Percentiles rank a stretch among this genome's conserved stretches.
Conservation (phyloP, 2,113 vertebrate genomes). For the Bucco capensis region DNA sequence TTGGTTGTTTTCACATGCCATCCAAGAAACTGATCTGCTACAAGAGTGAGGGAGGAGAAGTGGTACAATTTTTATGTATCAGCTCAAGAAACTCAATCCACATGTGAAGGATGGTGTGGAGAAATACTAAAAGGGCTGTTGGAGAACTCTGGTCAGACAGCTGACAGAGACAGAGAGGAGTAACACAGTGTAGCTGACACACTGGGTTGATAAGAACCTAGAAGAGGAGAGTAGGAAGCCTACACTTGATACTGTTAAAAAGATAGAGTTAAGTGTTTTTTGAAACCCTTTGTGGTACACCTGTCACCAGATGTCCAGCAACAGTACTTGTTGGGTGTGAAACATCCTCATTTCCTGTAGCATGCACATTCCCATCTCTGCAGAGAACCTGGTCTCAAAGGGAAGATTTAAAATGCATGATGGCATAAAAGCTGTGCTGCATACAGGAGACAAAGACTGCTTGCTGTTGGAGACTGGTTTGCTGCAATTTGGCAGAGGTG, state of each 20-base stretch:
- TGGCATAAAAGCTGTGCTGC: neutral
- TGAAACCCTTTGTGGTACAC: neutral
- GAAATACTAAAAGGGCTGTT: neutral
- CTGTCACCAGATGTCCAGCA: neutral
- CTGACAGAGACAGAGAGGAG: neutral
- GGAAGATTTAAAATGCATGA: neutral
- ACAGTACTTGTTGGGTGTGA: neutral
- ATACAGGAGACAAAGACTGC: neutral
- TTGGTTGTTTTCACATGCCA: neutral
- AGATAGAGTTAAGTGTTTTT: neutral
- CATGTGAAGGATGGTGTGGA: fast-evolving
- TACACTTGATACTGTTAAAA: neutral
- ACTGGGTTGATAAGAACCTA: neutral
- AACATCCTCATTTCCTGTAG: neutral
- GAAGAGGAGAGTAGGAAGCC: neutral
- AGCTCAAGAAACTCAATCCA: neutral
- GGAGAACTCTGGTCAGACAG: neutral
- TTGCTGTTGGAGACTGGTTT: neutral
- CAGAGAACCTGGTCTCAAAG: neutral
- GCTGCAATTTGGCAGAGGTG: neutral
- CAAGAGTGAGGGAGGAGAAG: neutral
- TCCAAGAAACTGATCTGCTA: neutral
- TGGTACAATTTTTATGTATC: neutral
- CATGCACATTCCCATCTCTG: neutral
- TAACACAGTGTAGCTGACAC: neutral